Evolutionary conservation across 2,888 invertebrate species (phyloP).

Genomic region (Sphinx pinastri): DNA sequence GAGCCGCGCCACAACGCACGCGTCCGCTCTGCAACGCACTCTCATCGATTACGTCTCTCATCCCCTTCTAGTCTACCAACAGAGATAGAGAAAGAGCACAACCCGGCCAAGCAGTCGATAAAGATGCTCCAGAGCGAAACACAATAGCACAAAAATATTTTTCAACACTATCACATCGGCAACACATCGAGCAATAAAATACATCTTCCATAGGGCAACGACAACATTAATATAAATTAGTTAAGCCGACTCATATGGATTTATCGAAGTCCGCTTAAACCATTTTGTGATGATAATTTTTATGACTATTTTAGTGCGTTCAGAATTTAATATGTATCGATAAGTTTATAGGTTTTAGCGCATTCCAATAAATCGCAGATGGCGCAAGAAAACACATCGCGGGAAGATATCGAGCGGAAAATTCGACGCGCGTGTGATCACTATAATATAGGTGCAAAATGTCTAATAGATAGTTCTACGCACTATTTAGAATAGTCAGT

Average conservation of each 20-base stretch:
- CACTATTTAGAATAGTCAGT: constrained; percentile 78
- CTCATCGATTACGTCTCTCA: background rate
- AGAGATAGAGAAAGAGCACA: constrained; percentile 11
- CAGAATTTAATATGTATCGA: constrained; percentile 20
- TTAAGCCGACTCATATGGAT: constrained; percentile 3
- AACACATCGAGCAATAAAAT: constrained; percentile 61
- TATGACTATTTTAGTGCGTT: constrained; percentile 22
- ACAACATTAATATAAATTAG: constrained; percentile 29
- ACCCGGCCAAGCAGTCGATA: constrained; percentile 7
- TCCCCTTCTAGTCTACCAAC: background rate
- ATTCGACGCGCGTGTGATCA: constrained; percentile 59
- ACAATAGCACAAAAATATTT: constrained; percentile 33
- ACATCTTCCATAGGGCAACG: constrained; percentile 36
- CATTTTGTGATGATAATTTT: constrained; percentile 34
- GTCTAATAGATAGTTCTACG: constrained; percentile 75
- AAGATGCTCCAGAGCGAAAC: constrained; percentile 2
- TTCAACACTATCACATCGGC: constrained; percentile 45
- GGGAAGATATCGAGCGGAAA: constrained; percentile 47
- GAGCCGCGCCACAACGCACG: constrained; percentile 16
- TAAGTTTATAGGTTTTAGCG: constrained; percentile 5
- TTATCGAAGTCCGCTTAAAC: constrained; percentile 1
- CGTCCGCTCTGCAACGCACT: background rate
- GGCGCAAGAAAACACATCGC: constrained; percentile 38
- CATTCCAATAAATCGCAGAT: constrained; percentile 4
- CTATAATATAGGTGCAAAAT: constrained; percentile 79